Evolutionary conservation across 2,797 vertebrate species (phyloP), one percentile per base, ranked within the genome.

Genomic region (Gorsachius magnificus): DNA sequence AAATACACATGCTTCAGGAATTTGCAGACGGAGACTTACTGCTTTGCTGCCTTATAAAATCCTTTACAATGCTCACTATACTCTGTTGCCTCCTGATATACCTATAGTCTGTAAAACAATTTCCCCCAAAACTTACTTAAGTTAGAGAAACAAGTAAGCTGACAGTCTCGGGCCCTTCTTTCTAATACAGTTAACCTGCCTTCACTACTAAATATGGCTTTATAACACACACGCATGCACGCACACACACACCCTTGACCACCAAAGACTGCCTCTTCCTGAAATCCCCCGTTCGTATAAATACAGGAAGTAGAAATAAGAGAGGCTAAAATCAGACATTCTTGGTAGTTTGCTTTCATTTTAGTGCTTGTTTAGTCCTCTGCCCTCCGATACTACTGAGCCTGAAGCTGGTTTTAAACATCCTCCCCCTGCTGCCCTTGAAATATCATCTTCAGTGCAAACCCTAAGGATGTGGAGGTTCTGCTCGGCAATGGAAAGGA

Each of bases 261-360:
- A 98, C 98, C 98, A 96, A 97, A 98, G 98, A 97, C 98, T 96
- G 98, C 98, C 98, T 98, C 98, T 99, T 98, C 98, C 98, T 98
- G 98, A 98, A 96, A 97, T 97, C 97, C 97, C 98, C 93, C 72
- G 97, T 98, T 89, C 96, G 85, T 97, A 94, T 93, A 96, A 97
- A 97, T 95, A 98, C 98, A 98, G 98, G 98, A 98, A 98, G 98
- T 98, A 89, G 95, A 93, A 95, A 91, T 72, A 93, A 96, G 92
- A 94, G 95, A 94, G 95, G 94, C 96, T 90, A 92, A 92, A 97
- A 80, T 96, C 94, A 87, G 93, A 95, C 89, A 81, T 94, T 92
- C 90, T 95, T 94, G 93, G 90, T 74, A 95, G 94, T 82, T 95
- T 87, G 89, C 90, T 95, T 96, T 97, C 88, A 77, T 84, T 97